Conservation (phyloP, 2,888 invertebrate genomes). For the Eustalomyia histrio region DNA sequence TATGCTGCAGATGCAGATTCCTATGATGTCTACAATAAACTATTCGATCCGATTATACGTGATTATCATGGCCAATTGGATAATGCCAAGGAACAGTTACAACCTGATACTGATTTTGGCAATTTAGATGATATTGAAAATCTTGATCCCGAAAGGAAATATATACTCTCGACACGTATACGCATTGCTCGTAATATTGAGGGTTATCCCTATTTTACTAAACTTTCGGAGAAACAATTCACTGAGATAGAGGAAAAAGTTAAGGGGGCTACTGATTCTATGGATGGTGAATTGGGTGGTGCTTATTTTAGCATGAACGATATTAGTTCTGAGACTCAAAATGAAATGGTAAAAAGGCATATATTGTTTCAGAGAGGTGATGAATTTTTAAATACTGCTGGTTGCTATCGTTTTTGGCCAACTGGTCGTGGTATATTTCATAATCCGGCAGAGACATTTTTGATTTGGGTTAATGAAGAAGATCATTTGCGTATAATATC, state of each 20-base stretch:
- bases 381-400: conserved; percentile 81
- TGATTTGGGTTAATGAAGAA: conserved; percentile 86
- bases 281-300: conserved; percentile 83
- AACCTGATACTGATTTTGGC: conserved; percentile 84
- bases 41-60: conserved; percentile 85
- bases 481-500: conserved; percentile 87
- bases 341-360: conserved; percentile 83
- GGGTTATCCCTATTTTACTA: conserved; percentile 85
- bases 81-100: conserved; percentile 80
- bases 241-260: conserved; percentile 82
- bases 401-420: conserved; percentile 85
- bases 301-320: conserved; percentile 82
- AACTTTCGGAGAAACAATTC: conserved; percentile 83
- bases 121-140: conserved; percentile 82
- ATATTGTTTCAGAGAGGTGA: conserved; percentile 85
- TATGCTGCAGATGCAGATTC: conserved; percentile 85
- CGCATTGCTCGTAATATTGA: conserved; percentile 83
- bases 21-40: conserved; percentile 82
- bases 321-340: conserved; percentile 82
- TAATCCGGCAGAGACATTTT: conserved; percentile 84
- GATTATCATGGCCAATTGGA: conserved; percentile 82
- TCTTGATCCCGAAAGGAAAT: conserved; percentile 83
- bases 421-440: conserved; percentile 80
- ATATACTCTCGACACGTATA: conserved; percentile 84
- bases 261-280: conserved; percentile 75